Conservation (phyloP, 23 tunicate genomes). For the Trididemnum nubilum region DNA sequence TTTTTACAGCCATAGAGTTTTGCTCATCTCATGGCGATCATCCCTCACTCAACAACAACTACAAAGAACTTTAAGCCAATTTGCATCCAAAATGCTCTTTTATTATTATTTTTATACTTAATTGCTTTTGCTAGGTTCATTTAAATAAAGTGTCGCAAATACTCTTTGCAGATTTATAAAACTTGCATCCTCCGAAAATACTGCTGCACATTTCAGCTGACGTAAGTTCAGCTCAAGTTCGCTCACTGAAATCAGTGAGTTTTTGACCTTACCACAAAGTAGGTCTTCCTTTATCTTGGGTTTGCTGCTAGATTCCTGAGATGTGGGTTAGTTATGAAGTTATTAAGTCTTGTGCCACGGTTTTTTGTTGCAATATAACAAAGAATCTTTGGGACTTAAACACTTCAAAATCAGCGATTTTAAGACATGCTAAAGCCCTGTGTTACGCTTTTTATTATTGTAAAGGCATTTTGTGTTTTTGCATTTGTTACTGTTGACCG, state of each 20-base stretch:
- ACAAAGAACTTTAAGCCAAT: constrained; percentile 3
- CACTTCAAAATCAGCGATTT: no score
- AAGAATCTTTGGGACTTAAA: no score
- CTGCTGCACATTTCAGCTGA: neutral
- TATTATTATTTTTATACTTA: neutral
- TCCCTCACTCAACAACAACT: neutral
- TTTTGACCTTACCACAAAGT: neutral
- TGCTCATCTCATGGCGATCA: neutral
- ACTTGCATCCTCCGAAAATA: neutral
- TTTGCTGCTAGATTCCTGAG: constrained; percentile 24
- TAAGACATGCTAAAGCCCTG: no score
- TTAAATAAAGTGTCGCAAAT: neutral
- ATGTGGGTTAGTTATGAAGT: neutral
- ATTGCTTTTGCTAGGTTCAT: neutral
- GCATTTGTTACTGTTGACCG: neutral
- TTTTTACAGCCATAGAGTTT: constrained; percentile 10
- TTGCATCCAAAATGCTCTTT: neutral
- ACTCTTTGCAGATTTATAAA: neutral
- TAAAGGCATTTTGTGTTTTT: neutral
- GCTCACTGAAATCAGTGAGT: neutral
- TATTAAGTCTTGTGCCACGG: neutral
- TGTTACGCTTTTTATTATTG: no score
- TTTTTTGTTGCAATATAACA: neutral
- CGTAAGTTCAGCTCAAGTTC: neutral
- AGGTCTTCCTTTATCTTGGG: constrained; percentile 18